Conservation (phyloP, 2,797 vertebrate genomes). For the Urocyon cinereoargenteus region DNA sequence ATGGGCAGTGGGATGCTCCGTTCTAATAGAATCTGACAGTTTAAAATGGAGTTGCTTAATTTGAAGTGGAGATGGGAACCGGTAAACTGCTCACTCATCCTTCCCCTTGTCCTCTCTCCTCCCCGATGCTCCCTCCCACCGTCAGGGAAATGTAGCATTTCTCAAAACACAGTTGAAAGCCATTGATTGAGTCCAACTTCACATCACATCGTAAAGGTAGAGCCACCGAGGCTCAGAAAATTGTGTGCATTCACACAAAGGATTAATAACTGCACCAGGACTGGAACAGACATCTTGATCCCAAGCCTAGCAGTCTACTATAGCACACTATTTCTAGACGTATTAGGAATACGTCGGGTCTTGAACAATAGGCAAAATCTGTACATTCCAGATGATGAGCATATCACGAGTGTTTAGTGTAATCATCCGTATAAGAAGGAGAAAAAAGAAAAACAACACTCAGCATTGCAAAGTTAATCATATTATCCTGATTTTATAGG, state of each 20-base stretch:
- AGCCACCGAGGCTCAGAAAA: neutral
- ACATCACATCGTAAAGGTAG: constrained; percentile 39
- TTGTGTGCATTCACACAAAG: constrained; percentile 20
- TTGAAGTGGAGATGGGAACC: neutral
- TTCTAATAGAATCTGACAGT: constrained; percentile 53
- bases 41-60: constrained; percentile 53
- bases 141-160: constrained; percentile 46
- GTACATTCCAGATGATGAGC: neutral
- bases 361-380: constrained; percentile 37
- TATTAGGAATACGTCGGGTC: neutral
- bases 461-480: neutral
- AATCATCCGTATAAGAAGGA: neutral
- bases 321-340: neutral
- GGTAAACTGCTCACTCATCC: neutral
- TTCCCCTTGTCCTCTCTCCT: neutral
- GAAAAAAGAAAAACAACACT: constrained; percentile 47
- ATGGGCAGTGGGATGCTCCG: neutral
- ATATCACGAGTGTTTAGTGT: neutral
- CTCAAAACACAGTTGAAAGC: neutral
- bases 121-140: neutral
- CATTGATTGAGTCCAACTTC: neutral
- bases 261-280: neutral
- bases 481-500: neutral
- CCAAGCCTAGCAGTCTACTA: neutral
- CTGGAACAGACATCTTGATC: neutral